Evolutionary conservation across 1,140 invertebrate species (phyloP), one percentile per base, ranked within the genome.

Genomic region (Dryas iulia): DNA sequence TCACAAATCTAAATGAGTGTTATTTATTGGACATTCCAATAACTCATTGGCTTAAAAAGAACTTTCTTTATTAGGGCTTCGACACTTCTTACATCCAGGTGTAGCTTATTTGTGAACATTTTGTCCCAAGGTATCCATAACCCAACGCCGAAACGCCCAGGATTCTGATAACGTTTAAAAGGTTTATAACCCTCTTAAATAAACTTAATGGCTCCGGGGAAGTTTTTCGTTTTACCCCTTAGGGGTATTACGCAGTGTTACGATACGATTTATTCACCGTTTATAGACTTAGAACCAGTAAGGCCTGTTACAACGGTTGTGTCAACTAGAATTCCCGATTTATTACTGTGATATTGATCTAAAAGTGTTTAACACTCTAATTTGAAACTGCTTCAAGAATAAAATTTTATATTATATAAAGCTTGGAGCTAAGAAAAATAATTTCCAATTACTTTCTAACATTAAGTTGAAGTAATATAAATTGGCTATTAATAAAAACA

Each of bases 171-270:
- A 84, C 83, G 82, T 83, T 85, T 78, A 86, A 88, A 88, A 81
- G 81, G 77, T 89, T 89, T 89, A 87, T 87, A 87, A 84, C 81
- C 75, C 76, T 75, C 83, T 89, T 89, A 89, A 89, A 89, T 87
- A 89, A 89, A 81, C 74, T 87, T 89, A 87, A 87, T 86, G 82
- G 87, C 84, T 79, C 74, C 67, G 74, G 54, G 74, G 78, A 87
- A 89, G 79, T 89, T 88, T 87, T 89, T 86, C 87, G 79, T 74
- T 79, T 80, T 82, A 78, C 82, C 83, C 80, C 79, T 80, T 80
- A 81, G 79, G 75, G 76, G 81, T 78, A 82, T 89, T 84, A 87
- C 77, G 75, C 64, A 81, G 76, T 79, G 77, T 83, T 81, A 82
- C 79, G 76, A 79, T 76, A 79, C 81, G 85, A 89, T 89, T 89